These are phyloP conservation scores for Menura novaehollandiae DNA, from an alignment of 2,113 vertebrate genomes.

Conservation along the genomic window DNA sequence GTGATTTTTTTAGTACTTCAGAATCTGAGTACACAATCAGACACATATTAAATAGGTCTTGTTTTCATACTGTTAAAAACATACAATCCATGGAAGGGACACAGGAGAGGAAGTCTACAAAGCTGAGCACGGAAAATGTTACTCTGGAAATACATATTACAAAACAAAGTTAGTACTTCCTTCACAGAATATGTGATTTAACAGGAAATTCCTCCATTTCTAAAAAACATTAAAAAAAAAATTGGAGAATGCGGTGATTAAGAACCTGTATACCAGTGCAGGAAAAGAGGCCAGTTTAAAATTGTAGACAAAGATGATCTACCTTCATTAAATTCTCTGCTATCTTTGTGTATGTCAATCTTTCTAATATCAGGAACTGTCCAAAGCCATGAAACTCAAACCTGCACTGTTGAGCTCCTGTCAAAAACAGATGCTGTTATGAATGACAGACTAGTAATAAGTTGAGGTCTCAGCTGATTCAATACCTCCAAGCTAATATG, in stretches of 20 bases:
- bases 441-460: neutral
- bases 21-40: neutral
- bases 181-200: neutral
- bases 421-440: neutral
- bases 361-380: neutral
- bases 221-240: neutral
- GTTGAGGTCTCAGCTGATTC: neutral
- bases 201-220: neutral
- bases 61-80: neutral
- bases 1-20: neutral
- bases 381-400: neutral
- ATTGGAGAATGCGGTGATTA: neutral
- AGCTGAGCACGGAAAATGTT: neutral
- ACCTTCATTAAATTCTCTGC: neutral
- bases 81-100: neutral
- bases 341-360: neutral
- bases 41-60: neutral
- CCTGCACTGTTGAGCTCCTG: neutral
- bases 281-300: neutral
- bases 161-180: neutral
- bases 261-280: neutral
- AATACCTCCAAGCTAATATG: neutral
- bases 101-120: neutral
- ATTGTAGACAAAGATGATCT: neutral
- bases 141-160: neutral